Evolutionary conservation across 2,113 vertebrate species (phyloP), one percentile per base, ranked within the genome.

Genomic region (Phyllostomus hastatus): DNA sequence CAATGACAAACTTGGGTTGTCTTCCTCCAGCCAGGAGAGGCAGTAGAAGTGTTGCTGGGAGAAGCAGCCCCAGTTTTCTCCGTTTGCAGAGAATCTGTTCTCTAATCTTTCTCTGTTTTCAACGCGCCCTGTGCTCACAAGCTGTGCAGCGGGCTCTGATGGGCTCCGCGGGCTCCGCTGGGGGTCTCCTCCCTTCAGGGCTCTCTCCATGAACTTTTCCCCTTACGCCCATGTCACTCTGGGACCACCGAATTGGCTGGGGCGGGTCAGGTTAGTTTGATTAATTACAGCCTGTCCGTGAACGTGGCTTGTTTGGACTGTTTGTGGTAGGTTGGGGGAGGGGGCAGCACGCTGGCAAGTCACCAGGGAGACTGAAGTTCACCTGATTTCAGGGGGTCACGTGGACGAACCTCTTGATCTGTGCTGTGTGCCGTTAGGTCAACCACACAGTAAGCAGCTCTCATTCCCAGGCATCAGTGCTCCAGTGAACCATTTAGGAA

Each of bases 141-240:
- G 33, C 38, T 14, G 1, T 2, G 12, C 12, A 1, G 12, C 20
- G 54, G 4, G 26, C 75, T 52, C 4, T 5, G 22, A 20, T 46
- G 41, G 59, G 3, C 70, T 90, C 38, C 57, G 10, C 1, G 0
- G 4, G 26, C 75, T 52, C 4, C 0, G 35, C n/a, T 11, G 2
- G 9, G 20, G 4, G 8, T n/a, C 35, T 54, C 82, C 78, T 67
- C 12, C 4, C 33, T 38, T 15, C 0, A 15, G 2, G 4, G 28
- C 16, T 80, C 26, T 57, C 35, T 43, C 41, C 28, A n/a, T 2
- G 46, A 31, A 0, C 64, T 88, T 38, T 91, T 50, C 31, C 70
- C n/a, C 16, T 24, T 16, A 35, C 6, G 33, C 15, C 33, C 48
- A 12, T 1, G 3, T 59, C 43, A 24, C 11, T 69, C 64, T 38